phyloP scores from a whole-genome alignment of 2,113 vertebrate species.

The Bettongia penicillata region DNA sequence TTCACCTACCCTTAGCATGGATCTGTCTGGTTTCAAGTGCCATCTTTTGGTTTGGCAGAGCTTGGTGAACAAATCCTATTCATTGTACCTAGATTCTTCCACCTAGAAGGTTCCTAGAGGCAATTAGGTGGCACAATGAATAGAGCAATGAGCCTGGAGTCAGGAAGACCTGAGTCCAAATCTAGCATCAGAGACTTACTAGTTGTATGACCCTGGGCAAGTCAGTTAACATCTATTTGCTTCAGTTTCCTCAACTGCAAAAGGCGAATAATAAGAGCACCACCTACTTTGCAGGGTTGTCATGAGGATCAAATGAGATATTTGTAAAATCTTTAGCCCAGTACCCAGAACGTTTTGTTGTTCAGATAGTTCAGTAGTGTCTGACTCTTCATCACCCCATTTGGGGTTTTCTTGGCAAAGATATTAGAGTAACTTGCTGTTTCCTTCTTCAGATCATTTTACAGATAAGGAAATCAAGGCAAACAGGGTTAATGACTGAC shows the following conservation, averaged over 20 bases:
- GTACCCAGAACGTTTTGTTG: neutral
- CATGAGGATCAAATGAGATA: too few relatives aligned
- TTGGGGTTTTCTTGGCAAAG: neutral
- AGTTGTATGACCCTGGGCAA: too few relatives aligned
- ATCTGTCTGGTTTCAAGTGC: neutral
- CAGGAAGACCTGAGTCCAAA: too few relatives aligned
- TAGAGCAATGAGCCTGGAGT: too few relatives aligned
- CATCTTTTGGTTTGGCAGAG: neutral
- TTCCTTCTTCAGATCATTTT: neutral
- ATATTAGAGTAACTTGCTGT: neutral
- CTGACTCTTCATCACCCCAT: neutral
- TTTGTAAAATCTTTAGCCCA: neutral
- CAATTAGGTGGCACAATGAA: too few relatives aligned
- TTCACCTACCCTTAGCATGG: neutral
- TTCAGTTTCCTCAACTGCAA: too few relatives aligned
- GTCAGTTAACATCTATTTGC: too few relatives aligned
- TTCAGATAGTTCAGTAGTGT: neutral
- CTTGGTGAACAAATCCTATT: neutral
- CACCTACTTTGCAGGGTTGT: too few relatives aligned
- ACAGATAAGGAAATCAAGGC: neutral
- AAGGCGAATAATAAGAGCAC: too few relatives aligned
- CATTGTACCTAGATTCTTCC: neutral
- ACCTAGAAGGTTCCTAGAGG: neutral
- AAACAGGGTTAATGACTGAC: neutral
- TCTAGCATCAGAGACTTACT: too few relatives aligned